Evolutionary conservation across 2,113 vertebrate species (phyloP).

Genomic region (Halichoerus grypus): DNA sequence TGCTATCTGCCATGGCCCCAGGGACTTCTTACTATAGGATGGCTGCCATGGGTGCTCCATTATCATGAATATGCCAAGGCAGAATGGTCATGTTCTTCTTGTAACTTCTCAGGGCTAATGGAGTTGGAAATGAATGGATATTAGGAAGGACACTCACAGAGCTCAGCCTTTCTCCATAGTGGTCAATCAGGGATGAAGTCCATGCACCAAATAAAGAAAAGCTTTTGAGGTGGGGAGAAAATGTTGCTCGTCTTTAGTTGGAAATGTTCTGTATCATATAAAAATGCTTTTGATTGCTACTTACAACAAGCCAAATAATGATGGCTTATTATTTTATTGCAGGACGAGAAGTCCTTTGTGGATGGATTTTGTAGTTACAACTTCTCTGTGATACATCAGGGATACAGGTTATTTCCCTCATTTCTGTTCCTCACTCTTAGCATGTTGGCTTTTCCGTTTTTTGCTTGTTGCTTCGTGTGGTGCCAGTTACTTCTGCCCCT

Average conservation of each 20-base stretch:
- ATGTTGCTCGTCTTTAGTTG: neutral
- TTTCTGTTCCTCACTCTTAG: neutral
- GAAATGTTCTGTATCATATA: neutral
- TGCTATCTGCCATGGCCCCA: neutral
- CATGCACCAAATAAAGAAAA: neutral
- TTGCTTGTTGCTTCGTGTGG: neutral
- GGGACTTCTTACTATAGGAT: neutral
- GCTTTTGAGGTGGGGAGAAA: neutral
- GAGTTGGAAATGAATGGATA: neutral
- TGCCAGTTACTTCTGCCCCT: neutral
- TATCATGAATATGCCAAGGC: neutral
- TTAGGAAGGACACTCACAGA: neutral
- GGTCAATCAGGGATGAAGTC: neutral
- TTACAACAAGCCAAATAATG: neutral
- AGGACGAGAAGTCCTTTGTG: neutral
- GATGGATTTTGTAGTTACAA: neutral
- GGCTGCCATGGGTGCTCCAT: neutral
- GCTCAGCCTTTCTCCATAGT: neutral
- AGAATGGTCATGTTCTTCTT: neutral
- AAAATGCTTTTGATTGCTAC: neutral
- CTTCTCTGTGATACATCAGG: neutral
- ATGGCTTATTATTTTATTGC: neutral
- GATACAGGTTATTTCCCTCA: neutral
- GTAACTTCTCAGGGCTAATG: neutral
- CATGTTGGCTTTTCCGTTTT: neutral